These are phyloP conservation scores for Sinotaia quadrata DNA, from an alignment of 2,888 invertebrate species.

Conservation along the genomic window DNA sequence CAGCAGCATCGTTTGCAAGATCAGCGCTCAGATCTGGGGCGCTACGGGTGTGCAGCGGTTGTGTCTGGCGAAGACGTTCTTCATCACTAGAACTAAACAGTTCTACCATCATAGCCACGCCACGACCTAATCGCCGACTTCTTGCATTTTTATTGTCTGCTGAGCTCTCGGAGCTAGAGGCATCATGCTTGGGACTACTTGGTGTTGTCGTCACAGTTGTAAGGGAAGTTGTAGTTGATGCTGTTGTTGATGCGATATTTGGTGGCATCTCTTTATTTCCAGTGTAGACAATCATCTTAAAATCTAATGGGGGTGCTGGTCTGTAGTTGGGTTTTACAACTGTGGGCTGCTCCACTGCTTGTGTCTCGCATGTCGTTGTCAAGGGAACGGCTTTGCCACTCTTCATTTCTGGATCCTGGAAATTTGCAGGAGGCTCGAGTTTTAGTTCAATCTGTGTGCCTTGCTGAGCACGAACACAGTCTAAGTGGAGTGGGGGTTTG, in stretches of 20 bases:
- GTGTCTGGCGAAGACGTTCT: constrained; percentile 41
- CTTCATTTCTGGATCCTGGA: constrained; percentile 19
- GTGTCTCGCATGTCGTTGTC: background rate
- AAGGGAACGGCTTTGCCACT: background rate
- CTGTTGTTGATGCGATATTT: background rate
- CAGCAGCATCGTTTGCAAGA: constrained; percentile 29
- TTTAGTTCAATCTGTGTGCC: constrained; percentile 5
- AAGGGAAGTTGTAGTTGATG: background rate
- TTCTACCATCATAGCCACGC: constrained; percentile 60
- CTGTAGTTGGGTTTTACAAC: constrained; percentile 15
- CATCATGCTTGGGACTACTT: background rate
- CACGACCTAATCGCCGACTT: constrained; percentile 34
- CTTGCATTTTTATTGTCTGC: constrained; percentile 11
- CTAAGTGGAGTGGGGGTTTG: constrained; percentile 12
- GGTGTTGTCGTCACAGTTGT: constrained; percentile 16
- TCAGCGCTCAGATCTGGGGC: constrained; percentile 61
- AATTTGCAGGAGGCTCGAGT: constrained; percentile 16
- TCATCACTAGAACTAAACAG: constrained; percentile 62
- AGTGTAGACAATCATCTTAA: constrained; percentile 12
- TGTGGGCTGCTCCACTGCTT: constrained; percentile 14
- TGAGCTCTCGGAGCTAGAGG: constrained; percentile 23
- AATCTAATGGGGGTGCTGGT: constrained; percentile 23
- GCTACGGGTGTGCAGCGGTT: constrained; percentile 56
- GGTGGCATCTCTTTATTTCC: background rate
- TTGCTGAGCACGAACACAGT: constrained; percentile 7